Percentiles rank a stretch among this genome's conserved stretches.
These are phyloP conservation scores for Patagioenas fasciata DNA, from an alignment of 2,113 vertebrate species.

Conservation along the genomic window DNA sequence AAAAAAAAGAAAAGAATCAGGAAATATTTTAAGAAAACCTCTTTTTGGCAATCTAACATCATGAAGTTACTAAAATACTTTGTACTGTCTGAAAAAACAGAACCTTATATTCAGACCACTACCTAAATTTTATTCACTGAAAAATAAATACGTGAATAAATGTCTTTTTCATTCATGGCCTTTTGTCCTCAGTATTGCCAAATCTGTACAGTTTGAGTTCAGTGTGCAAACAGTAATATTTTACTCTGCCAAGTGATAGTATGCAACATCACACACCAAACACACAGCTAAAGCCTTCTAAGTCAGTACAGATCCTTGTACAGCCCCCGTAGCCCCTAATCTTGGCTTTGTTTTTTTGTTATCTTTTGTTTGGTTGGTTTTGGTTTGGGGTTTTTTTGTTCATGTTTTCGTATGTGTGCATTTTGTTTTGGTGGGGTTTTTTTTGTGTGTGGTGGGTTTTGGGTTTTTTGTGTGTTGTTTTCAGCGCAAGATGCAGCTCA, in stretches of 20 bases:
- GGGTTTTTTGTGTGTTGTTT: too few relatives aligned
- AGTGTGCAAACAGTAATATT: conserved; percentile 10
- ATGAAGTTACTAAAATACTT: background rate
- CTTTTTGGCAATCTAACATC: background rate
- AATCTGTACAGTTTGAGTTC: background rate
- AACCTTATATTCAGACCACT: background rate
- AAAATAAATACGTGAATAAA: background rate
- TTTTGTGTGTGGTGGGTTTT: too few relatives aligned
- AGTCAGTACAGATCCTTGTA: background rate
- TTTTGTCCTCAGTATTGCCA: background rate
- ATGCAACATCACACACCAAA: background rate
- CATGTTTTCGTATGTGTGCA: too few relatives aligned
- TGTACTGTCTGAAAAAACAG: background rate
- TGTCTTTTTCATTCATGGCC: conserved; percentile 14
- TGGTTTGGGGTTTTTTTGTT: too few relatives aligned
- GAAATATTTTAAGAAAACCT: background rate
- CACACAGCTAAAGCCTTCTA: background rate
- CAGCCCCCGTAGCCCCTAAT: accelerated
- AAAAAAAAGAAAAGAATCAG: background rate
- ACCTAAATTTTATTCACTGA: conserved; percentile 15
- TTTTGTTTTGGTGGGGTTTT: too few relatives aligned
- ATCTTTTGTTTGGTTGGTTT: too few relatives aligned
- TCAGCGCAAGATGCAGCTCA: background rate
- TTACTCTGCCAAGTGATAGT: background rate
- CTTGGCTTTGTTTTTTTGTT: background rate